A percentile compares a stretch with the other conserved stretches of the same genome.
Conservation (phyloP, 1,140 invertebrate genomes). For the Chelonus insularis region DNA sequence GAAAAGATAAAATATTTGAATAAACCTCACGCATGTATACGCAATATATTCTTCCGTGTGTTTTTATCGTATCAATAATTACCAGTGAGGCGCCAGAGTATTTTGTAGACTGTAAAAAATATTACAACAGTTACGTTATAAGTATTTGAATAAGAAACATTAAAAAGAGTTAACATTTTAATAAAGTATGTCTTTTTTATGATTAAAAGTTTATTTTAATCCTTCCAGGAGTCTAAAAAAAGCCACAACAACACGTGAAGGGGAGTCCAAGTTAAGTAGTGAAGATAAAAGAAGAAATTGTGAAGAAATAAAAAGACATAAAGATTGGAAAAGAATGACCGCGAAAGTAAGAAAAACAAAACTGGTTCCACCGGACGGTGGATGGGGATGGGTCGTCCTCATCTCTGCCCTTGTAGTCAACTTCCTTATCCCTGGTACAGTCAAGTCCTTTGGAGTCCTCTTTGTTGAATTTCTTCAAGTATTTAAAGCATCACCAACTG, state of each 20-base stretch:
- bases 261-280: background rate
- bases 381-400: constrained; percentile 81
- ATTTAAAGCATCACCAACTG: constrained; percentile 70
- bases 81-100: too few relatives aligned
- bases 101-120: too few relatives aligned
- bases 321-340: constrained; percentile 25
- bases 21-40: too few relatives aligned
- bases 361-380: constrained; percentile 68
- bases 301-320: background rate
- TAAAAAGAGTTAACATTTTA: too few relatives aligned
- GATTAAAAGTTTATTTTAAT: too few relatives aligned
- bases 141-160: too few relatives aligned
- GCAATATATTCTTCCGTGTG: too few relatives aligned
- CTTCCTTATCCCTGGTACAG: constrained; percentile 77
- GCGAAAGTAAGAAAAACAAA: constrained; percentile 47
- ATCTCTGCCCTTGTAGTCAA: constrained; percentile 76
- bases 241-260: background rate
- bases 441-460: constrained; percentile 82
- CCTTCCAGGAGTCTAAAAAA: too few relatives aligned
- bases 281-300: background rate
- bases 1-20: too few relatives aligned
- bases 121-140: too few relatives aligned
- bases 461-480: constrained; percentile 79
- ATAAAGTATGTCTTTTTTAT: too few relatives aligned
- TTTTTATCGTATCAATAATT: too few relatives aligned